These are phyloP conservation scores for Schizaphis graminum DNA, from an alignment of 2,888 invertebrate species.

Conservation along the genomic window DNA sequence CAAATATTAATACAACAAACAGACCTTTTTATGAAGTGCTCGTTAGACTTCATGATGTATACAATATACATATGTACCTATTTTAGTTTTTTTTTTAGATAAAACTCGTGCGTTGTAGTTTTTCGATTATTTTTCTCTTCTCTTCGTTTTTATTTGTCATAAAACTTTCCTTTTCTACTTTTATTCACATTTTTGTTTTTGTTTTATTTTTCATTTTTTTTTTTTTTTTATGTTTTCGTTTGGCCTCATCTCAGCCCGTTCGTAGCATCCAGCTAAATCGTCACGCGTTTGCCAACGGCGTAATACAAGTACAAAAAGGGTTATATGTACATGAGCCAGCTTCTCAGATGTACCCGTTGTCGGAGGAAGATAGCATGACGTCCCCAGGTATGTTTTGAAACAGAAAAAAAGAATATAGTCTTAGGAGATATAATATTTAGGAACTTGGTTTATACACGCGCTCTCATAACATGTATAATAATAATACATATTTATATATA, in stretches of 20 bases:
- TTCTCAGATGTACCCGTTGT: constrained; percentile 66
- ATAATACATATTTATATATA: background rate
- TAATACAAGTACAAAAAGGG: constrained; percentile 61
- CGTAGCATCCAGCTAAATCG: constrained; percentile 57
- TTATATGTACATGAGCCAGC: constrained; percentile 64
- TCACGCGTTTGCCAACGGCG: constrained; percentile 62
- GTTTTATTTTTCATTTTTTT: constrained; percentile 34
- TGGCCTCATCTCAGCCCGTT: constrained; percentile 63
- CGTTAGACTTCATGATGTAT: background rate
- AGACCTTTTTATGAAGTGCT: background rate
- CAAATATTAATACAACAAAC: background rate
- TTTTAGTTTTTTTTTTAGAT: constrained; percentile 24
- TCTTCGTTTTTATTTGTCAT: constrained; percentile 24
- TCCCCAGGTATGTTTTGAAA: constrained; percentile 64
- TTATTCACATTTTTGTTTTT: constrained; percentile 22
- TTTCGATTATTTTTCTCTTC: constrained; percentile 42
- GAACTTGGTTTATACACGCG: background rate
- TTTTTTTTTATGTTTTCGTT: constrained; percentile 62
- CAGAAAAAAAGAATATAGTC: constrained; percentile 35
- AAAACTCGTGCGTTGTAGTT: background rate
- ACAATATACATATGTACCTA: background rate
- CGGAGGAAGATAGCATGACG: constrained; percentile 65
- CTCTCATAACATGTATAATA: background rate
- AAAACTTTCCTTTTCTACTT: constrained; percentile 27
- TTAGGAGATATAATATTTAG: constrained; percentile 38